Evolutionary conservation across 2,113 vertebrate genomes (phyloP).

Genomic region (Asarcornis scutulata): DNA sequence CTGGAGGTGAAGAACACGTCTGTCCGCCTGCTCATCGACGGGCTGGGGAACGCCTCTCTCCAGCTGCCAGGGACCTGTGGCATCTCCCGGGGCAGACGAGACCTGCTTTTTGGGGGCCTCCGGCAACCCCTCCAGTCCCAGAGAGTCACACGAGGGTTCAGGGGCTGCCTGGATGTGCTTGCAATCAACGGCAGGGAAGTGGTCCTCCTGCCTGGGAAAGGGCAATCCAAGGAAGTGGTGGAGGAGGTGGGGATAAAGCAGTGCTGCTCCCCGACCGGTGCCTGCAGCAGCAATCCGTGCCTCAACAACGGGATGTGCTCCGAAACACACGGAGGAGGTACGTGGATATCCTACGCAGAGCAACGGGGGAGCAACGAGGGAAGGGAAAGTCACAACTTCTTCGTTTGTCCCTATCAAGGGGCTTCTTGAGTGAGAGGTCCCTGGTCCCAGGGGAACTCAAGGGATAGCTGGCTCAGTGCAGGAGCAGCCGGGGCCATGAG

Average conservation of each 20-base stretch:
- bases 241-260: constrained; percentile 81
- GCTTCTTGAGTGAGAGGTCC: not conserved
- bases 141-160: constrained; percentile 75
- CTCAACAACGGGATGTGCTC: constrained; percentile 85
- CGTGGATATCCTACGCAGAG: not conserved
- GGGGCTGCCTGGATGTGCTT: constrained; percentile 87
- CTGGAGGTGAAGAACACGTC: constrained; percentile 81
- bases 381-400: not conserved
- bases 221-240: constrained; percentile 63
- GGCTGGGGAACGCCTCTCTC: constrained; percentile 42
- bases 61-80: constrained; percentile 77
- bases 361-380: not conserved
- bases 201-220: constrained; percentile 56
- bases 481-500: not conserved
- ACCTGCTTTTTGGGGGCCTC: constrained; percentile 81
- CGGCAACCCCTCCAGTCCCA: constrained; percentile 2
- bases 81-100: constrained; percentile 62
- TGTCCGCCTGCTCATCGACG: constrained; percentile 81
- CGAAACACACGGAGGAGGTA: constrained; percentile 81
- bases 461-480: not conserved
- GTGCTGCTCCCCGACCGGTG: constrained; percentile 77
- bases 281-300: constrained; percentile 82
- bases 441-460: not conserved
- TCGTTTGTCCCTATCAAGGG: not conserved
- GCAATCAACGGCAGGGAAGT: constrained; percentile 81